Conservation (phyloP, 2,113 vertebrate species). For the Atractosteus spatula region DNA sequence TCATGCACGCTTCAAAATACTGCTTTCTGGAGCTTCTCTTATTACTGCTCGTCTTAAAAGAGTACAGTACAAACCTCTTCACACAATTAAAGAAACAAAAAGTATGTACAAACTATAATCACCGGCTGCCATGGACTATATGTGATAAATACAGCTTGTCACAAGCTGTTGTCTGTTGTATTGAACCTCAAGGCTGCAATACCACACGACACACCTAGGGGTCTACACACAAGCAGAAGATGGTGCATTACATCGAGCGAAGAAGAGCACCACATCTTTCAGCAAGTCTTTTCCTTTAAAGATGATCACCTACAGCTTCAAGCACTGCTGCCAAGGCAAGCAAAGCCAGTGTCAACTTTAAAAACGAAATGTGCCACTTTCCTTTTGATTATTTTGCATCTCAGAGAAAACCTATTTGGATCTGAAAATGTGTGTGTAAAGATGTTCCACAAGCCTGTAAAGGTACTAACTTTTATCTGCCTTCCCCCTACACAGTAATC, state of each 20-base stretch:
- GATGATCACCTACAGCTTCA: not conserved
- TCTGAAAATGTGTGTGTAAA: not conserved
- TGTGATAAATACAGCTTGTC: too few species aligned
- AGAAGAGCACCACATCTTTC: too few species aligned
- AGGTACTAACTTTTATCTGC: constrained; percentile 7
- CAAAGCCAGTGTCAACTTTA: not conserved
- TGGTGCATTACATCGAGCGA: too few species aligned
- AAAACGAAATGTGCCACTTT: not conserved
- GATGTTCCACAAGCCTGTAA: not conserved
- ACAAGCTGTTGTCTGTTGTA: too few species aligned
- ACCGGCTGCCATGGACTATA: too few species aligned
- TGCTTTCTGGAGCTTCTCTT: too few species aligned
- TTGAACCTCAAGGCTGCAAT: not conserved
- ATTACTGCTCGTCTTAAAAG: too few species aligned
- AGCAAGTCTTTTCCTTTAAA: too few species aligned
- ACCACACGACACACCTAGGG: not conserved
- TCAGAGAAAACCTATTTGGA: constrained; percentile 1
- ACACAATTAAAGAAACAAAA: too few species aligned
- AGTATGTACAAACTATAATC: too few species aligned
- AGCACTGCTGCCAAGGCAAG: not conserved
- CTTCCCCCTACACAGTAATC: not conserved
- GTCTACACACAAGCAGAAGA: not conserved
- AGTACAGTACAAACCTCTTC: too few species aligned
- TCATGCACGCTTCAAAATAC: too few species aligned
- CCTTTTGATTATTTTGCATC: constrained; percentile 4